These are phyloP conservation scores for Papilio demoleus DNA, from an alignment of 2,888 invertebrate genomes.

Conservation along the genomic window DNA sequence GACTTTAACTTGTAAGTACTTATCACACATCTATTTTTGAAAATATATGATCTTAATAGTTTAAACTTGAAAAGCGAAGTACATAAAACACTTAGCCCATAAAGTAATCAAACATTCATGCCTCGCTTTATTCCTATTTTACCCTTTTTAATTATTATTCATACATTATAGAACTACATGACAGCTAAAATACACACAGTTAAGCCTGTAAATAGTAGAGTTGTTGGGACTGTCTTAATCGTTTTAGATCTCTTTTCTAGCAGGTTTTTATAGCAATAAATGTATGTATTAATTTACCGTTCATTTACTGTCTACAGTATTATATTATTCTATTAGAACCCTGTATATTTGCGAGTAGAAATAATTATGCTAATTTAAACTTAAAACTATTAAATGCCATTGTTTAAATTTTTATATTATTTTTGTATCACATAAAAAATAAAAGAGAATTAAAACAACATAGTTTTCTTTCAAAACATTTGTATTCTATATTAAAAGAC, in stretches of 20 bases:
- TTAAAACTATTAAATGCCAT: neutral
- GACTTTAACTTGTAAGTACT: neutral
- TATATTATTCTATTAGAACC: neutral
- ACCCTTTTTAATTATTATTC: no score
- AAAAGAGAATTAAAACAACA: neutral
- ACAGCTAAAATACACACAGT: no score
- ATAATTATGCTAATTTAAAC: neutral
- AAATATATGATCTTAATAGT: neutral
- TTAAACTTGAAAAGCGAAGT: neutral
- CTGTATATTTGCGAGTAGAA: neutral
- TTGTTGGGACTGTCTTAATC: no score
- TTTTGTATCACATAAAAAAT: slow-evolving; percentile 15
- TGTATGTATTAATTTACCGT: neutral
- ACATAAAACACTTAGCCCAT: neutral
- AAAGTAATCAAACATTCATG: neutral
- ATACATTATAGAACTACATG: no score
- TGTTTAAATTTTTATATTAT: slow-evolving; percentile 6
- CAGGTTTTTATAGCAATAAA: no score
- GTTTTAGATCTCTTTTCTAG: no score
- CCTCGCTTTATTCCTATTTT: neutral
- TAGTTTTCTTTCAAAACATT: neutral
- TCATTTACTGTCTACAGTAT: neutral
- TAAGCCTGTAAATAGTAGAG: no score
- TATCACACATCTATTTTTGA: neutral
- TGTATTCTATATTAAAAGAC: neutral